Evolutionary conservation across 2,888 invertebrate species (phyloP).

Genomic region (Mamestra brassicae): DNA sequence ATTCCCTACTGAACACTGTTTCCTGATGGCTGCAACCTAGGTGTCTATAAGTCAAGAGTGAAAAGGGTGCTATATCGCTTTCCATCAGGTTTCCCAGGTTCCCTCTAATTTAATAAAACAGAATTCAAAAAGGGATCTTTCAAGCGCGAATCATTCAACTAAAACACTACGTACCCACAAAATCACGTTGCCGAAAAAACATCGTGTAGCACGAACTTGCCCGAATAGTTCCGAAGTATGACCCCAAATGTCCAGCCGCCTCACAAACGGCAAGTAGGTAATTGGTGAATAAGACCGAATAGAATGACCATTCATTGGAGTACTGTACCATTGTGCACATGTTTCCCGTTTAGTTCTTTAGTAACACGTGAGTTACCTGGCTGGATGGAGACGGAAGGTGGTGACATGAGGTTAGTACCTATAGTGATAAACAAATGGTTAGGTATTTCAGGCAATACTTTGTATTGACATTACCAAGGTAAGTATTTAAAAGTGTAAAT

Average conservation of each 20-base stretch:
- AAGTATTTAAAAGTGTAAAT: too few species aligned
- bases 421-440: too few species aligned
- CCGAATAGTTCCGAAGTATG: conserved; percentile 43
- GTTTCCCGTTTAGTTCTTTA: conserved; percentile 35
- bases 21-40: too few species aligned
- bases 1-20: too few species aligned
- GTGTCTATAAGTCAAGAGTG: too few species aligned
- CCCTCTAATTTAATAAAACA: not conserved
- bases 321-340: conserved; percentile 42
- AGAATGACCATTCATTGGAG: conserved; percentile 55
- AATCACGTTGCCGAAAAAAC: conserved; percentile 18
- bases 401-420: conserved; percentile 26
- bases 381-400: conserved; percentile 1
- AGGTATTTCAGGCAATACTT: too few species aligned
- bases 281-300: conserved; percentile 66
- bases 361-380: conserved; percentile 28
- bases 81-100: too few species aligned
- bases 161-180: not conserved
- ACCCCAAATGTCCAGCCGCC: conserved; percentile 40
- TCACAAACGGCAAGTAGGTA: conserved; percentile 74
- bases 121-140: not conserved
- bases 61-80: too few species aligned
- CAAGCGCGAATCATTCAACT: conserved; percentile 1
- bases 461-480: too few species aligned
- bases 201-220: conserved; percentile 26